Conservation (phyloP, 2,113 vertebrate species). For the Thamnaconus septentrionalis region DNA sequence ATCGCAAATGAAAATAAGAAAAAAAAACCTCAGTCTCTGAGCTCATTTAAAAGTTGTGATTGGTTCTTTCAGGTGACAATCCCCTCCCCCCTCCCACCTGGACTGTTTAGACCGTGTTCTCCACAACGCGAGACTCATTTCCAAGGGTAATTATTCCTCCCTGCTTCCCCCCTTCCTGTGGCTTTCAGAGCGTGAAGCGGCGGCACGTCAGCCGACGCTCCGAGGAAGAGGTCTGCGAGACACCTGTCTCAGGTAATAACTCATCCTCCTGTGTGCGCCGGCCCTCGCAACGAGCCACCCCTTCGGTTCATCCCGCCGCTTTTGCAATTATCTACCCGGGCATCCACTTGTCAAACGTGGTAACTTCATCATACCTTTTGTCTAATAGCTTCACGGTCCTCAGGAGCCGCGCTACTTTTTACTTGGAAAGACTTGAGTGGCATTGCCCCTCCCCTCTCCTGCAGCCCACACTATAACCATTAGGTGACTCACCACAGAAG, state of each 20-base stretch:
- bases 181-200: slow-evolving; percentile 58
- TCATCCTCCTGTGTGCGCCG: slow-evolving; percentile 31
- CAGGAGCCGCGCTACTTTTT: slow-evolving; percentile 20
- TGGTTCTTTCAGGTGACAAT: not conserved
- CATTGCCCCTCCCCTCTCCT: slow-evolving; percentile 30
- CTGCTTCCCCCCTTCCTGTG: slow-evolving; percentile 44
- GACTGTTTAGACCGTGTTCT: slow-evolving; percentile 40
- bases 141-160: slow-evolving; percentile 58
- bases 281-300: slow-evolving; percentile 11
- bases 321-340: slow-evolving; percentile 1
- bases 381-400: not conserved
- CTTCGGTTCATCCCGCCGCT: slow-evolving; percentile 21
- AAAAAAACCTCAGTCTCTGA: not conserved
- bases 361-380: not conserved
- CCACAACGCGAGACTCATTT: slow-evolving; percentile 54
- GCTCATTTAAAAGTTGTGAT: slow-evolving; percentile 16
- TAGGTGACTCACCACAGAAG: slow-evolving; percentile 62
- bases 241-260: slow-evolving; percentile 68
- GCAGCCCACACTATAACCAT: slow-evolving; percentile 57
- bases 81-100: not conserved
- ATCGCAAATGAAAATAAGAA: not conserved
- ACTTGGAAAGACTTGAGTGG: slow-evolving; percentile 46
- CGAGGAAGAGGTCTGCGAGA: slow-evolving; percentile 45
- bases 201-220: slow-evolving; percentile 38
- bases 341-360: not conserved